Evolutionary conservation across 1,140 invertebrate genomes (phyloP), one percentile per base, ranked within the genome.

Genomic region (Ptiloglossa arizonensis): DNA sequence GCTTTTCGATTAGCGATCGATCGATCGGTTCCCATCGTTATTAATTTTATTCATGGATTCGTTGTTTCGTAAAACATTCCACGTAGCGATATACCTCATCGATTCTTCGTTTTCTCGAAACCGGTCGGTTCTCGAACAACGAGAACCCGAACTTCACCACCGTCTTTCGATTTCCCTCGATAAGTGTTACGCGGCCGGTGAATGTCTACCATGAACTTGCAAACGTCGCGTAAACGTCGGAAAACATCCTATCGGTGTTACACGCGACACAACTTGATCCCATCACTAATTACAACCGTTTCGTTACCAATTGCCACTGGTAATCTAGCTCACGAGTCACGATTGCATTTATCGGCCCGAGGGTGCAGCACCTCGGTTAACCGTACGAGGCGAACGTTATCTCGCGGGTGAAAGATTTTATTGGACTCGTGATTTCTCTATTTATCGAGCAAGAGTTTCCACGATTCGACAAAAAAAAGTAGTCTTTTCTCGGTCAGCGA

Each of bases 401-500:
- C 57, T 38, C 9, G n/a, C n/a, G 19, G 8, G 0, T 0, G 6
- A 35, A 57, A 41, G 5, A 13, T 32, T 19, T 3, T 8, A 17
- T n/a, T 11, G 9, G 38, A 8, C 27, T 19, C 6, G 27, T n/a
- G 22, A 56, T 56, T 56, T 9, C 52, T 15, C 13, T 2, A 22
- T 38, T 60, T 22, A 17, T 60, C 32, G 56, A 32, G 9, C 13
- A 15, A 27, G 27, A 3, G 9, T 27, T 54, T 57, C 27, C 1
- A 0, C 13, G 3, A 29, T 5, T 27, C 24, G 13, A 11, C 41
- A 13, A 50, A 50, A 50, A 41, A 50, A 19, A 38, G n/a, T 27
- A 73, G 5, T 46, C 70, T 38, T 24, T 27, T 22, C 66, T 76
- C 57, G 64, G 52, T 75, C 72, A 75, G 46, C 52, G n/a, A 15